Base-by-base conservation (phyloP, 2,888 invertebrate species). In the Eupithecia insigniata region DNA sequence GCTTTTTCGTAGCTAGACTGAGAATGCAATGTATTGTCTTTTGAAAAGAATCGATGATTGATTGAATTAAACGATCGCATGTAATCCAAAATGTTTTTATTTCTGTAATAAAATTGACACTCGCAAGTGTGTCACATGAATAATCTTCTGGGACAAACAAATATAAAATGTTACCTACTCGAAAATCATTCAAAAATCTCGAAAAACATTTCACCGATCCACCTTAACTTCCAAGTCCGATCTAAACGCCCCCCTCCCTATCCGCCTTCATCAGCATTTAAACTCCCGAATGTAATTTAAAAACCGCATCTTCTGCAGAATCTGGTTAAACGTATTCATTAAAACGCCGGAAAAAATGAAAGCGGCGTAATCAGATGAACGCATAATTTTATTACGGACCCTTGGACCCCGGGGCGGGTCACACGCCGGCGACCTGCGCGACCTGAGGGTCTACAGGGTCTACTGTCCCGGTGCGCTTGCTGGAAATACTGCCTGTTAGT, bases 321-420 rank as follows among this genome's bases (percentile, higher is more conserved):
- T 66, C 66, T n/a, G 43, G 58, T 30, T 71, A 73, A 79, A 70
- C 78, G 75, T 72, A 78, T 79, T 78, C 76, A 78, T 78, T 76
- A 78, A 68, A 73, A 64, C 67, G 46, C 66, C 64, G 72, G 70
- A 74, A 75, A 74, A 71, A 76, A 78, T 69, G 73, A 68, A 74
- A 39, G 26, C 61, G 74, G 26, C 58, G 75, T 75, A 78, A 79
- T 79, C 77, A 78, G 79, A 79, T 75, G 77, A 75, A 72, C 73
- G 74, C 58, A 76, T 78, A 79, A 79, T 79, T 78, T 72, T 76
- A 78, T 79, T 75, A 76, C 43, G 73, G 66, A 66, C 68, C 68
- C 73, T 32, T 36, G 51, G 64, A 65, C 71, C 73, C 66, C 18
- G 60, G 60, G 30, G 28, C 60, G 60, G 60, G 30, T 18, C 60